Conservation (phyloP, 2,113 vertebrate genomes). For the mouse (Mus musculus) region GRCm39 chr12:92441501-92442000, state of each 20-base stretch:
- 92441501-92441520: conserved; percentile 27
- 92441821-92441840: conserved; percentile 76
- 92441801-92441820: conserved; percentile 72
- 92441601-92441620: conserved; percentile 77
- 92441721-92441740: conserved; percentile 39
- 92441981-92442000: neutral
- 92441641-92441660: conserved; percentile 67
- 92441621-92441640: conserved; percentile 70
- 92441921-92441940: conserved; percentile 26
- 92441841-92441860: conserved; percentile 64
- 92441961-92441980: neutral
- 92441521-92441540: conserved; percentile 53
- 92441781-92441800: conserved; percentile 75
- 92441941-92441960: conserved; percentile 30
- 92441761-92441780: conserved; percentile 53
- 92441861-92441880: conserved; percentile 67
- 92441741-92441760: conserved; percentile 51
- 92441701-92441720: conserved; percentile 51
- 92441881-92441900: conserved; percentile 52
- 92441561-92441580: conserved; percentile 61
- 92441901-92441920: conserved; percentile 60
- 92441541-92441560: neutral
- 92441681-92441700: conserved; percentile 77
- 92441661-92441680: conserved; percentile 72
- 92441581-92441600: conserved; percentile 78